A percentile compares a stretch with the other conserved stretches of the same genome.
Conservation (phyloP, 2,113 vertebrate genomes). For the Cygnus buccinator region DNA sequence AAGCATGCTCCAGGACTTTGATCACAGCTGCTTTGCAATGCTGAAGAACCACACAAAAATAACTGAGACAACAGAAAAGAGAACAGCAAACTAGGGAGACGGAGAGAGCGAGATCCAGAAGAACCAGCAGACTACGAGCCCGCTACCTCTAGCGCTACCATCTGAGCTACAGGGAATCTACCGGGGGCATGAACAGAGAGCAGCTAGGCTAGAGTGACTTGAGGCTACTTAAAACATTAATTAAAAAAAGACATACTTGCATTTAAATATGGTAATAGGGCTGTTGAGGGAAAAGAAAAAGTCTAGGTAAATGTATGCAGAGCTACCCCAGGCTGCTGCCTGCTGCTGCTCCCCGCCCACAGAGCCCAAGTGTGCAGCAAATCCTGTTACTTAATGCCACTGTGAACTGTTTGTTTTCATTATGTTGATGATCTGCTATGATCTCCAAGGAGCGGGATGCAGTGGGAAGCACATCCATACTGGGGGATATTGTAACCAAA, state of each 20-base stretch:
- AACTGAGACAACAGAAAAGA: conserved; percentile 20
- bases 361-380: background rate
- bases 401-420: background rate
- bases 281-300: conserved; percentile 75
- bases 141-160: conserved; percentile 67
- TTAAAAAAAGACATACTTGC: conserved; percentile 84
- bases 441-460: background rate
- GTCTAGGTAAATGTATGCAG: conserved; percentile 70
- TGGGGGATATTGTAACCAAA: background rate
- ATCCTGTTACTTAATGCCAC: background rate
- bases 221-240: conserved; percentile 77
- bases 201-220: conserved; percentile 67
- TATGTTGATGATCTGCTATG: background rate
- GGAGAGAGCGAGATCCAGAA: background rate
- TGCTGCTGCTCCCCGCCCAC: background rate
- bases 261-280: conserved; percentile 87
- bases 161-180: conserved; percentile 69
- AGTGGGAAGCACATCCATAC: background rate
- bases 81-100: background rate
- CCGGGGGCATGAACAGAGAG: conserved; percentile 50
- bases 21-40: conserved; percentile 54
- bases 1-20: background rate
- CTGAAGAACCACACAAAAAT: conserved; percentile 9
- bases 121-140: conserved; percentile 66
- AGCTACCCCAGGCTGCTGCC: background rate